A percentile compares a stretch with the other conserved stretches of the same genome.
Evolutionary conservation across 2,797 vertebrate genomes (phyloP).

Genomic region (Anabacerthia variegaticeps): DNA sequence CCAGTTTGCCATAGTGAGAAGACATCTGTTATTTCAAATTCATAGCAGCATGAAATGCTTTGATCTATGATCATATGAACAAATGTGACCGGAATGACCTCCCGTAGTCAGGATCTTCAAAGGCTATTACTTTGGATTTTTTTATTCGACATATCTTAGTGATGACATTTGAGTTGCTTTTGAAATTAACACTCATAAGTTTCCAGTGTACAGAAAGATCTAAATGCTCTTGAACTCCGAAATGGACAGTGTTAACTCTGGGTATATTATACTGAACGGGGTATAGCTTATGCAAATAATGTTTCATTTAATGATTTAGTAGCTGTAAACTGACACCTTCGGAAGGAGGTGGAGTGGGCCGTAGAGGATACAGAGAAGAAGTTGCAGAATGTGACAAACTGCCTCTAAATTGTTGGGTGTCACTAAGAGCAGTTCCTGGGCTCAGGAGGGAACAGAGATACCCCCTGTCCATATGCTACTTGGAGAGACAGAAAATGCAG

Average conservation of each 20-base stretch:
- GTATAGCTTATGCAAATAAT: background rate
- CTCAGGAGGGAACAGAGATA: background rate
- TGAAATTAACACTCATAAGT: background rate
- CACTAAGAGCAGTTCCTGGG: background rate
- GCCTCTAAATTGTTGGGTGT: background rate
- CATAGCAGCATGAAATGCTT: background rate
- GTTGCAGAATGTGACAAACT: background rate
- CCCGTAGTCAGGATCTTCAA: background rate
- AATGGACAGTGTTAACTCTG: background rate
- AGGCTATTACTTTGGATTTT: background rate
- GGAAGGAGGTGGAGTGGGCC: rapidly evolving
- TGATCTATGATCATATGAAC: background rate
- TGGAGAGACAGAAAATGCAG: background rate
- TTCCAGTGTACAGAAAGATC: background rate
- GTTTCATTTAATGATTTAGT: background rate
- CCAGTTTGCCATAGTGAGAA: background rate
- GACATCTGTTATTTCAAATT: background rate
- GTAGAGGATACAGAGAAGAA: background rate
- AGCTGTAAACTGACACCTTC: background rate
- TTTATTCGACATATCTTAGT: background rate
- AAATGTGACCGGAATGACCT: background rate
- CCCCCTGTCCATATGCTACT: background rate
- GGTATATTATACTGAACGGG: background rate
- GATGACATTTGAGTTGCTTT: background rate
- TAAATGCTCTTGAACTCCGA: background rate